Percentiles rank a stretch among this genome's conserved stretches.
Evolutionary conservation across 2,797 vertebrate species (phyloP).

Genomic region (Mormyrops boulengeri): DNA sequence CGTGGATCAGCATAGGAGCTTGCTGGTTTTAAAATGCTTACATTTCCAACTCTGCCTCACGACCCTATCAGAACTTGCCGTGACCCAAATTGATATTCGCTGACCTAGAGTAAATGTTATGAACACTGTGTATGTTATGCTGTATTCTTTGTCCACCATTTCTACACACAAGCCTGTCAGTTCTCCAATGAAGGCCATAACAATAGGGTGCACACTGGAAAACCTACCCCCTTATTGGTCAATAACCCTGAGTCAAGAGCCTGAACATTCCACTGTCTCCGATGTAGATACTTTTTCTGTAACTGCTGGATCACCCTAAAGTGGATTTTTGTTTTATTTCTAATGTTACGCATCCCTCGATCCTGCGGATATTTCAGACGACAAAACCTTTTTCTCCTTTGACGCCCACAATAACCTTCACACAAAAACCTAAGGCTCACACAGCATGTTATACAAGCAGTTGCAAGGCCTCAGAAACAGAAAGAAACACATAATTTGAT

Average conservation of each 20-base stretch:
- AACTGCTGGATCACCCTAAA: neutral
- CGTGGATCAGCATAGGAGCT: neutral
- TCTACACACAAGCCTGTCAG: neutral
- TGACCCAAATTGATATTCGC: neutral
- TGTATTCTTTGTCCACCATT: neutral
- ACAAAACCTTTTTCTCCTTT: neutral
- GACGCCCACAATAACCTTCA: neutral
- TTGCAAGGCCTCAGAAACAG: neutral
- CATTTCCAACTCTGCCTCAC: neutral
- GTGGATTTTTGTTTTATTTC: neutral
- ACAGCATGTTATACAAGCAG: neutral
- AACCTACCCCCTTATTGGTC: neutral
- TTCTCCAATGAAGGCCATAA: neutral
- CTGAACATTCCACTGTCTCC: neutral
- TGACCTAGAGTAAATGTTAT: neutral
- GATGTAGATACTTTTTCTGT: neutral
- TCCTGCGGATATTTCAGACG: neutral
- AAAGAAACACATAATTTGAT: neutral
- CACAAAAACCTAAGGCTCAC: neutral
- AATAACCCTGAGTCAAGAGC: neutral
- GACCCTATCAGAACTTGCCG: neutral
- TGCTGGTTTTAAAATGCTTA: neutral
- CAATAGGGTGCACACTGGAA: neutral
- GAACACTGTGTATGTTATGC: neutral
- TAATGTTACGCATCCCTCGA: neutral